Evolutionary conservation across 2,888 invertebrate species (phyloP), one percentile per base, ranked within the genome.

Genomic region (Priocnemis perturbator): DNA sequence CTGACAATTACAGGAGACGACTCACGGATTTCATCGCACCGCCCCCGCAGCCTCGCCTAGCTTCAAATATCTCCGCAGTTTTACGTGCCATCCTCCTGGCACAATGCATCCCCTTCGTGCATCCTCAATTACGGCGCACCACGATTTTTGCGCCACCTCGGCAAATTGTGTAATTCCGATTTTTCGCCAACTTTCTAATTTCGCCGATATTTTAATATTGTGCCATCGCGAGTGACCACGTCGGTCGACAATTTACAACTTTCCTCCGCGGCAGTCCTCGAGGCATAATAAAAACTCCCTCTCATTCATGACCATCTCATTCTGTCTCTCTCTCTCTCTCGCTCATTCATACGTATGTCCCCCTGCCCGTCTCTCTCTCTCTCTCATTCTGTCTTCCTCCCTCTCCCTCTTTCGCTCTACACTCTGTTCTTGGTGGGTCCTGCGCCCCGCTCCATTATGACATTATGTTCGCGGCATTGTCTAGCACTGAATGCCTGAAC

Each of bases 401-500:
- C 37, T 45, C 60, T 59, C 66, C 56, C 74, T 72, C 45, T 62
- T 53, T 69, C 73, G 71, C 48, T 26, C 48, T 48, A 23, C 71
- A 67, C 67, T 71, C 65, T 67, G 78, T 81, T 81, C 83, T 79
- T 78, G 79, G 74, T 79, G 77, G 74, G 73, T 76, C 75, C 81
- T 78, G 73, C 81, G 73, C 81, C 83, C 80, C 82, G 81, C 85
- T 85, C 87, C 84, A 87, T 88, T 88, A 88, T 87, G 84, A 86
- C 87, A 87, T 88, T 88, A 87, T 87, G 86, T 86, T 86, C 83
- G 78, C 74, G 80, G 81, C 82, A 88, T 88, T 88, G 88, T 88
- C 85, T 86, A 82, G 69, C 77, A 76, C 74, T 88, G 88, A 88
- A 88, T 88, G 84, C 85, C 86, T 87, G 85, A 87, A 87, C 84